These are phyloP conservation scores for Limosa lapponica DNA, from an alignment of 2,797 vertebrate species.

Conservation along the genomic window DNA sequence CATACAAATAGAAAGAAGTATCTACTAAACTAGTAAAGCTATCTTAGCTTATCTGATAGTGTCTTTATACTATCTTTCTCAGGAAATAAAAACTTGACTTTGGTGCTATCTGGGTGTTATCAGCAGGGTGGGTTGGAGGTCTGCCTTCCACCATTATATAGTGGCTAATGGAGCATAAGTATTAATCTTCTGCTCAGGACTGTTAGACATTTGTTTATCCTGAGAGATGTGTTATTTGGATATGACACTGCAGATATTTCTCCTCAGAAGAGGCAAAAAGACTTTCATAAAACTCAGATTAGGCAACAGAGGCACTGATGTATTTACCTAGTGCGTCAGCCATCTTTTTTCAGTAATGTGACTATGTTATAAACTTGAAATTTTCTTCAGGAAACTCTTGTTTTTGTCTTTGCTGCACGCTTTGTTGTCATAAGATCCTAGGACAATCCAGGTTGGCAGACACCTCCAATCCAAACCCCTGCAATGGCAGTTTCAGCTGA, in stretches of 20 bases:
- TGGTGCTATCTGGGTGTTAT: not conserved
- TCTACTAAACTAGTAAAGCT: not conserved
- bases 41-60: not conserved
- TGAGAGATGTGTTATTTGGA: not conserved
- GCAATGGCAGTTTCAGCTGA: not conserved
- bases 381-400: not conserved
- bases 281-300: not conserved
- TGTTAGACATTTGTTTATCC: not conserved
- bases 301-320: not conserved
- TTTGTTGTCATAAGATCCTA: not conserved
- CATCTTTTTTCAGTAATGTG: not conserved
- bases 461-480: fast-evolving
- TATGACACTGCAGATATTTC: not conserved
- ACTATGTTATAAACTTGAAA: not conserved
- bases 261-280: not conserved
- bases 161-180: not conserved
- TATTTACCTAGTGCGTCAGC: not conserved
- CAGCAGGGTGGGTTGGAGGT: not conserved
- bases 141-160: not conserved
- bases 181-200: not conserved
- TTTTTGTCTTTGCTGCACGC: not conserved
- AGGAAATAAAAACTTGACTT: not conserved
- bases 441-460: not conserved
- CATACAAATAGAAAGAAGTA: not conserved
- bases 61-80: not conserved